Evolutionary conservation across 2,797 vertebrate genomes (phyloP).

Genomic region (Nannoperca australis): DNA sequence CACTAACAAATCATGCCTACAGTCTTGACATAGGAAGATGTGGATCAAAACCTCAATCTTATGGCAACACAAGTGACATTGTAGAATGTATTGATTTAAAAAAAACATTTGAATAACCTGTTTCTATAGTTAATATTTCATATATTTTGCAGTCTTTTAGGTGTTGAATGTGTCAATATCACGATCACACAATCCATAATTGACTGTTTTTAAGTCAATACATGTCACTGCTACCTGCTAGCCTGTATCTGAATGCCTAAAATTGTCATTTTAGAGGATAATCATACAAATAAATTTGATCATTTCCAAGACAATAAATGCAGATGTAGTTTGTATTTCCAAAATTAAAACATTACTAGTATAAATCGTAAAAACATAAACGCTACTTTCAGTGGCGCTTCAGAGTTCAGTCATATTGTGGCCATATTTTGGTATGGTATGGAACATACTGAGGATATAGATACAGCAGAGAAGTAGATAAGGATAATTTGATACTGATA

Average conservation of each 20-base stretch:
- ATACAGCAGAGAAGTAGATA: no score
- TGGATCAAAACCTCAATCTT: background rate
- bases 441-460: no score
- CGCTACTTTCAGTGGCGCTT: no score
- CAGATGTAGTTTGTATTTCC: background rate
- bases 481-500: no score
- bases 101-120: no score
- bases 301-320: background rate
- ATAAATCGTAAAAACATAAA: background rate
- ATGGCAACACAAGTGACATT: background rate
- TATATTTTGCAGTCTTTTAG: background rate
- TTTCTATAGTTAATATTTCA: no score
- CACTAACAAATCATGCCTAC: no score
- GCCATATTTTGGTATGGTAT: no score
- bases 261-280: background rate
- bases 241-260: background rate
- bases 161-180: background rate
- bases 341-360: background rate
- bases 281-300: background rate
- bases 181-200: background rate
- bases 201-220: background rate
- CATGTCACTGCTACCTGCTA: background rate
- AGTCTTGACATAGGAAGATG: background rate
- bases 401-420: no score
- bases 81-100: background rate